phyloP scores from a whole-genome alignment of 30 jellyfish, hydroid and myxozoan genomes.

The Pelagia noctiluca region DNA sequence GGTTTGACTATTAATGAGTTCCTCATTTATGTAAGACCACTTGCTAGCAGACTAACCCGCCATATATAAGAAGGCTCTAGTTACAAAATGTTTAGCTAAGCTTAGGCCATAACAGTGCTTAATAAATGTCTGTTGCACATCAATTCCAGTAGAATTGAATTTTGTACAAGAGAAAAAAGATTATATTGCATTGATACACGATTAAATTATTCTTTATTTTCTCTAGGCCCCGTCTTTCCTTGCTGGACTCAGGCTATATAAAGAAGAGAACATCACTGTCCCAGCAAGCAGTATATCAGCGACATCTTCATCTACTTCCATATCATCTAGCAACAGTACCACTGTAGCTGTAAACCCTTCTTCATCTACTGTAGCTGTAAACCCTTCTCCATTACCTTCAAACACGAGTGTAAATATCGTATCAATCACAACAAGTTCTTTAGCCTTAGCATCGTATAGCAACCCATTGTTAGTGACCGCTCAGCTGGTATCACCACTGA shows the following conservation, averaged over 20 bases:
- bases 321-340: slow-evolving; percentile 5
- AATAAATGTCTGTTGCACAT: no score
- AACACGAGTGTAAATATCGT: slow-evolving; percentile 19
- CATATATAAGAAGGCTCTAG: no score
- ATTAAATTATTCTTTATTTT: background rate
- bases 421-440: slow-evolving; percentile 13
- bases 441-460: slow-evolving; percentile 39
- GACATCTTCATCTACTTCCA: background rate
- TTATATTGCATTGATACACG: background rate
- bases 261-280: slow-evolving; percentile 31
- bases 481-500: slow-evolving; percentile 65
- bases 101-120: no score
- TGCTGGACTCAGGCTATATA: slow-evolving; percentile 26
- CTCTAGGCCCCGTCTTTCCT: slow-evolving; percentile 73
- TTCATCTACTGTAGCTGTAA: slow-evolving; percentile 12
- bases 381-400: slow-evolving; percentile 1
- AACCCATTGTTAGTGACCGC: slow-evolving; percentile 68
- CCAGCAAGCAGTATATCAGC: slow-evolving; percentile 42
- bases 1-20: no score
- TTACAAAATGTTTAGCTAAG: no score
- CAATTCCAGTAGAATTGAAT: no score
- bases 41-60: no score
- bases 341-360: slow-evolving; percentile 24
- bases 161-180: background rate
- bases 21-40: no score